phyloP scores from a whole-genome alignment of 2,888 invertebrate genomes.

The Clunio marinus region DNA sequence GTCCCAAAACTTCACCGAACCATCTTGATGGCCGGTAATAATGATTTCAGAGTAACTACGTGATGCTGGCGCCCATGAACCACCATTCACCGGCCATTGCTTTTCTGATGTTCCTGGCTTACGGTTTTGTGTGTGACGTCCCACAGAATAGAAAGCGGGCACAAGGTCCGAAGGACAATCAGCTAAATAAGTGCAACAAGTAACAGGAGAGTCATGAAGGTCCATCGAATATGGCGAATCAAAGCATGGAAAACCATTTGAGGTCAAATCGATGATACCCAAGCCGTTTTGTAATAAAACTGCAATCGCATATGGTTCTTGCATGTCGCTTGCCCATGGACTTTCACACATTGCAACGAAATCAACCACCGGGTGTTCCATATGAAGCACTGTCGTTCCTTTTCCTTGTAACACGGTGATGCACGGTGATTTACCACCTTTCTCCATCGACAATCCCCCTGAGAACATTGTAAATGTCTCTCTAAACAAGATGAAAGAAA shows the following conservation, averaged over 20 bases:
- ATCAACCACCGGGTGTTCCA: slow-evolving; percentile 98
- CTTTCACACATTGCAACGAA: slow-evolving; percentile 94
- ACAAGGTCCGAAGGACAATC: slow-evolving; percentile 98
- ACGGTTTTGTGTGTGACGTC: slow-evolving; percentile 69
- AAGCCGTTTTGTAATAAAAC: slow-evolving; percentile 96
- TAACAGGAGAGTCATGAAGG: slow-evolving; percentile 97
- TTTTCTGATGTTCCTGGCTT: slow-evolving; percentile 80
- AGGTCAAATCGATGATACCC: slow-evolving; percentile 93
- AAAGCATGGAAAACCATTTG: slow-evolving; percentile 95
- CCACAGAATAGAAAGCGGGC: slow-evolving; percentile 96
- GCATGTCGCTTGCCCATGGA: slow-evolving; percentile 89
- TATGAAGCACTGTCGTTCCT: slow-evolving; percentile 95
- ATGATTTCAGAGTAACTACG: slow-evolving; percentile 98
- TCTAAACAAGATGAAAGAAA: slow-evolving; percentile 53
- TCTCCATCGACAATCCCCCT: slow-evolving; percentile 89
- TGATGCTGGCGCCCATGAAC: slow-evolving; percentile 91
- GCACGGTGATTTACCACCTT: slow-evolving; percentile 83
- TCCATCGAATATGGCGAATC: slow-evolving; percentile 99
- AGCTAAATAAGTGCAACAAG: slow-evolving; percentile 93
- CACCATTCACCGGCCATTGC: slow-evolving; percentile 96
- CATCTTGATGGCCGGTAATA: slow-evolving; percentile 98
- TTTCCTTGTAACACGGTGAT: slow-evolving; percentile 95
- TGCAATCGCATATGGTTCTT: slow-evolving; percentile 96
- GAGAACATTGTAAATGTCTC: slow-evolving; percentile 96
- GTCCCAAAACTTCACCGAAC: slow-evolving; percentile 99